phyloP scores from a whole-genome alignment of 35 echinoderm and acorn worm genomes.

The Apostichopus californicus region DNA sequence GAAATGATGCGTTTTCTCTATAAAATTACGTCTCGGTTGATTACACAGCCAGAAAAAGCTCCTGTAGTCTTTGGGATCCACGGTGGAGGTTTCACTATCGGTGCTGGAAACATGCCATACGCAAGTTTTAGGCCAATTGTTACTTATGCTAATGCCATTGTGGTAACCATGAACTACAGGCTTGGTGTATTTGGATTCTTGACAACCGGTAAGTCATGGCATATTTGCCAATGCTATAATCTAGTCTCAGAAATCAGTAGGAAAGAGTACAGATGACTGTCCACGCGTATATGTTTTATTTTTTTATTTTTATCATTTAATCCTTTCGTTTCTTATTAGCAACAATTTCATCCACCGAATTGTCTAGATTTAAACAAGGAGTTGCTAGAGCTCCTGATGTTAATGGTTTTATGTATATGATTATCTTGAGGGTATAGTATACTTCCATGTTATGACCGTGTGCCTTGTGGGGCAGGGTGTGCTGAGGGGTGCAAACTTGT shows the following conservation, averaged over 20 bases:
- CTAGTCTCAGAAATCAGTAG: too few species aligned
- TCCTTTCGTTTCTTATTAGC: background rate
- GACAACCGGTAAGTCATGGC: constrained; percentile 24
- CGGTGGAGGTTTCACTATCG: constrained; percentile 52
- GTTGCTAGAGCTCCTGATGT: too few species aligned
- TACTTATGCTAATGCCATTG: constrained; percentile 17
- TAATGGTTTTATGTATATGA: too few species aligned
- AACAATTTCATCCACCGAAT: background rate
- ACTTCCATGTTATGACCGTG: too few species aligned
- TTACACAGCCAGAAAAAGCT: constrained; percentile 23
- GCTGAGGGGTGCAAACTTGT: too few species aligned
- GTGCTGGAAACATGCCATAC: constrained; percentile 22
- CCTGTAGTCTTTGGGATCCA: constrained; percentile 55
- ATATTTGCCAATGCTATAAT: background rate
- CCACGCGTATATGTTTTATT: background rate
- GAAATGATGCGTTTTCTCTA: too few species aligned
- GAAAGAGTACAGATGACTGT: too few species aligned
- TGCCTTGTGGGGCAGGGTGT: too few species aligned
- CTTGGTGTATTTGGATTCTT: constrained; percentile 48
- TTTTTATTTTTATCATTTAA: background rate
- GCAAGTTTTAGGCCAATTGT: background rate
- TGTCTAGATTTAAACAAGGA: background rate
- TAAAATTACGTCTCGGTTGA: too few species aligned
- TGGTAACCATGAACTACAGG: constrained; percentile 60
- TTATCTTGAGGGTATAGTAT: too few species aligned